phyloP scores from a whole-genome alignment of 2,113 vertebrate genomes.

The Lonchura striata region DNA sequence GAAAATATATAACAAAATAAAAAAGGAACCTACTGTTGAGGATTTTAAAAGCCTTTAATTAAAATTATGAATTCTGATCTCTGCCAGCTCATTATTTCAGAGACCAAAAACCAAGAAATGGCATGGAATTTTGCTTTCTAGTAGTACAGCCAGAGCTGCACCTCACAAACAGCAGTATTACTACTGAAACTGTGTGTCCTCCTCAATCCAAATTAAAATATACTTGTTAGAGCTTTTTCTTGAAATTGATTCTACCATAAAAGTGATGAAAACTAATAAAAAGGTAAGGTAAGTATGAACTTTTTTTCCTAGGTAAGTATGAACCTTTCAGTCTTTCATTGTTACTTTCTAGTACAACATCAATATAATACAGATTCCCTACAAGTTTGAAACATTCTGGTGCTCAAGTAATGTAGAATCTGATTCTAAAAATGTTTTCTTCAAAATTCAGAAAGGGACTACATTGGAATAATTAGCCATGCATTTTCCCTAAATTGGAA shows the following conservation, averaged over 20 bases:
- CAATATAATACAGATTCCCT: background rate
- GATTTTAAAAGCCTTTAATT: background rate
- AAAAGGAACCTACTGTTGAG: background rate
- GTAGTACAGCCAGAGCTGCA: background rate
- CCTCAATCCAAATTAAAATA: background rate
- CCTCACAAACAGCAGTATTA: background rate
- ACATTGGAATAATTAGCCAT: background rate
- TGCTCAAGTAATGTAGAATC: background rate
- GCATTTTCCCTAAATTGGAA: background rate
- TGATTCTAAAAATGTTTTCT: background rate
- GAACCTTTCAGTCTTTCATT: background rate
- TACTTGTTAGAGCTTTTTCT: background rate
- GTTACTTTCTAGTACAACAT: background rate
- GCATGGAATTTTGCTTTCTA: background rate
- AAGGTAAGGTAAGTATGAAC: no score
- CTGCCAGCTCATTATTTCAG: background rate
- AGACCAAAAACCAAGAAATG: background rate
- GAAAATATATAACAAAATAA: background rate
- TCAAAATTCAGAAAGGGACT: background rate
- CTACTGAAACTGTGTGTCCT: background rate
- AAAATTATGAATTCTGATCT: background rate
- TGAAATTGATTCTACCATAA: background rate
- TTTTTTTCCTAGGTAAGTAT: background rate
- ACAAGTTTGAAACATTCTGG: background rate
- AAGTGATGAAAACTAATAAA: background rate